Evolutionary conservation across 2,888 invertebrate genomes (phyloP).

Genomic region (Timandra comae): DNA sequence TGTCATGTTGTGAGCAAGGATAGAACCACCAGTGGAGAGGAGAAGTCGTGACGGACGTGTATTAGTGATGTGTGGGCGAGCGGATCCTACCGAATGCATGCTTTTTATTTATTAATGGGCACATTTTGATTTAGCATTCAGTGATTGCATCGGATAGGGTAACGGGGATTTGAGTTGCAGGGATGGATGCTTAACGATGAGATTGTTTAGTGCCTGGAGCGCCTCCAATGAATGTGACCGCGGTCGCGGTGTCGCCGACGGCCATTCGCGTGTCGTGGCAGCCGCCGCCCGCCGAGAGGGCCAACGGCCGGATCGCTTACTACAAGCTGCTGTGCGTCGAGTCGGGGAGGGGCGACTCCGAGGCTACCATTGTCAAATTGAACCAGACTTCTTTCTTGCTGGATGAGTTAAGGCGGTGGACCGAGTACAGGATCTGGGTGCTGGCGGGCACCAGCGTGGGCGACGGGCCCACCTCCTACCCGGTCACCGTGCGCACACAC

Average conservation of each 20-base stretch:
- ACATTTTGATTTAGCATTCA: conserved; percentile 71
- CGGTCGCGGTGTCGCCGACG: conserved; percentile 91
- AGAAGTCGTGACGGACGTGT: conserved; percentile 59
- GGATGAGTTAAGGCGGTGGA: conserved; percentile 95
- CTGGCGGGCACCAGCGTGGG: conserved; percentile 97
- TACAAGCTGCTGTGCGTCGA: conserved; percentile 95
- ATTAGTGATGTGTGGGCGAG: conserved; percentile 68
- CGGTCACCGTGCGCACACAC: conserved; percentile 94
- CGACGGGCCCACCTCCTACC: conserved; percentile 95
- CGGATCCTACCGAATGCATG: conserved; percentile 70
- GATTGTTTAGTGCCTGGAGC: conserved; percentile 93
- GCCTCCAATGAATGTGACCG: conserved; percentile 95
- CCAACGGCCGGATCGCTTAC: conserved; percentile 95
- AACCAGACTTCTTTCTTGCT: conserved; percentile 88
- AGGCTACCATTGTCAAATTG: conserved; percentile 87
- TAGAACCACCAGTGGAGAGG: conserved; percentile 59
- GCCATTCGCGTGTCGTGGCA: conserved; percentile 94
- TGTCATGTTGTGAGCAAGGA: conserved; percentile 45
- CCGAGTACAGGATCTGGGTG: conserved; percentile 97
- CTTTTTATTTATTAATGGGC: conserved; percentile 57
- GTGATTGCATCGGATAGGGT: conserved; percentile 66
- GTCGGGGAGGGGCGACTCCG: conserved; percentile 88
- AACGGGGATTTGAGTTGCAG: conserved; percentile 52
- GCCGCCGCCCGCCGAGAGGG: conserved; percentile 92
- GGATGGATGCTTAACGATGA: conserved; percentile 40